Conservation (phyloP, 2,113 vertebrate genomes). For the Microtus ochrogaster region DNA sequence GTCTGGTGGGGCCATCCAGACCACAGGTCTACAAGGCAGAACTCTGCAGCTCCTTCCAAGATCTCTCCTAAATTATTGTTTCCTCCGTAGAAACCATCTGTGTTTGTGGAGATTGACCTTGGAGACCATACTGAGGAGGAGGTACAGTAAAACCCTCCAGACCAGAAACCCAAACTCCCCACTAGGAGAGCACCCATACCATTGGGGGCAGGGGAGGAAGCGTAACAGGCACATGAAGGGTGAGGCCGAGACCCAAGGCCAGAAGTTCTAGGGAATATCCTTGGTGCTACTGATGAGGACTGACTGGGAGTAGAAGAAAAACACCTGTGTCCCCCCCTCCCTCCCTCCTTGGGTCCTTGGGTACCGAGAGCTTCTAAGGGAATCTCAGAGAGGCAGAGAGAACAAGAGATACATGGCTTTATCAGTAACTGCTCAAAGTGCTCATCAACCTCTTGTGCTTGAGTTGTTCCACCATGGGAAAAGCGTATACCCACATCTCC, state of each 20-base stretch:
- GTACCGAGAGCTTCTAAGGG: neutral
- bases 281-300: fast-evolving
- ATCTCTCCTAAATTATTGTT: neutral
- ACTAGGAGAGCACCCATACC: fast-evolving
- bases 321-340: fast-evolving
- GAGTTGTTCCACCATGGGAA: neutral
- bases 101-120: constrained; percentile 83
- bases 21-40: neutral
- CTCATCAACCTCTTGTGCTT: neutral
- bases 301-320: neutral
- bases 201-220: too few relatives aligned
- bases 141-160: constrained; percentile 59
- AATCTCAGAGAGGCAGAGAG: neutral
- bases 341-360: neutral
- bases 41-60: neutral
- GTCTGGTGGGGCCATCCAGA: fast-evolving
- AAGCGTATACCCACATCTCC: neutral
- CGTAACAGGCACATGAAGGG: fast-evolving
- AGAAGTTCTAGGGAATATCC: neutral
- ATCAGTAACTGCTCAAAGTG: neutral
- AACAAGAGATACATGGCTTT: neutral
- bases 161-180: neutral
- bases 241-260: neutral
- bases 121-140: constrained; percentile 72
- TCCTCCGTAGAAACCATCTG: constrained; percentile 69